phyloP scores from a whole-genome alignment of 2,113 vertebrate genomes.

The Rhea americana region DNA sequence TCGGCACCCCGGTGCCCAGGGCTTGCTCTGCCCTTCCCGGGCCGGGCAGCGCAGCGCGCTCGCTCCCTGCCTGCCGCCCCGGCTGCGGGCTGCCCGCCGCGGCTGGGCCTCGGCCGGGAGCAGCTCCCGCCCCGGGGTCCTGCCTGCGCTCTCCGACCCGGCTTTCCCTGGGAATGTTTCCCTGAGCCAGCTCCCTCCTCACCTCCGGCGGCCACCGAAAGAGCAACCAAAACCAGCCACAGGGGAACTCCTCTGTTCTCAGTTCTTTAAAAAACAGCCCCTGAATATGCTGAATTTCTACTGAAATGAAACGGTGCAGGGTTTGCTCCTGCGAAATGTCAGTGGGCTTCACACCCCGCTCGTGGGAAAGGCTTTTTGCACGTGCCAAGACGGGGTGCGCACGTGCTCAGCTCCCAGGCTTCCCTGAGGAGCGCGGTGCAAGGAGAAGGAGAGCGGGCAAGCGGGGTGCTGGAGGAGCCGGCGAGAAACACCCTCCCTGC shows the following conservation, averaged over 20 bases:
- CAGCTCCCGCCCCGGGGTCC: too few species aligned
- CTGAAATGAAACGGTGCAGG: not conserved
- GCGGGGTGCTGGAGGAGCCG: not conserved
- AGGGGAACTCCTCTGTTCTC: not conserved
- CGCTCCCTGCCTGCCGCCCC: too few species aligned
- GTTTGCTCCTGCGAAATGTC: not conserved
- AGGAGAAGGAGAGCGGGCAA: not conserved
- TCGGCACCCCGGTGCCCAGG: too few species aligned
- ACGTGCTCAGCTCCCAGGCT: not conserved
- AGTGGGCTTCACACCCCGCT: not conserved
- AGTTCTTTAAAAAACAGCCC: not conserved
- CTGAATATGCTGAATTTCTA: not conserved
- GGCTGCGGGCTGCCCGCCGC: too few species aligned
- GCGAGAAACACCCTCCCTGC: fast-evolving
- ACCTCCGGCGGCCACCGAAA: not conserved
- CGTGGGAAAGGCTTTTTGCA: fast-evolving
- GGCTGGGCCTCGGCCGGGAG: too few species aligned
- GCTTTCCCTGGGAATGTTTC: not conserved
- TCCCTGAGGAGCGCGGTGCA: not conserved
- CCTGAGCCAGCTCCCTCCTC: fast-evolving
- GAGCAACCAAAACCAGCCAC: not conserved
- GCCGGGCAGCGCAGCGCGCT: too few species aligned
- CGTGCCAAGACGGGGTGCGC: fast-evolving
- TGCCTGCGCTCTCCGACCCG: too few species aligned
- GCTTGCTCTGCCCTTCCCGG: too few species aligned